Evolutionary conservation across 2,888 invertebrate genomes (phyloP).

Genomic region (Acleris literana): DNA sequence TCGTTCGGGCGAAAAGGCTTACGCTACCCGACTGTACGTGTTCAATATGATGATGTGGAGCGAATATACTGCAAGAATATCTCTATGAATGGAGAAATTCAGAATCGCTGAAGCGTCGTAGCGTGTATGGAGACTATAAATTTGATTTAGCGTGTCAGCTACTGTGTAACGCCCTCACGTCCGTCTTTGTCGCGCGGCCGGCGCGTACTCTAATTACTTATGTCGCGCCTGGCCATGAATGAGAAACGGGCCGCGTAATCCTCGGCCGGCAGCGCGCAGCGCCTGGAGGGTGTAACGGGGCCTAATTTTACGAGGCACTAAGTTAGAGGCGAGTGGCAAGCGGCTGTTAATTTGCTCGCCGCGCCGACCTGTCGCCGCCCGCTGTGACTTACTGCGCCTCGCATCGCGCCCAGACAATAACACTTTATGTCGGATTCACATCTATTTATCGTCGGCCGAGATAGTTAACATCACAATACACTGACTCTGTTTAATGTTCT

Average conservation of each 20-base stretch:
- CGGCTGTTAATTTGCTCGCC: slow-evolving; percentile 80
- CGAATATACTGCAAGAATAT: slow-evolving; percentile 36
- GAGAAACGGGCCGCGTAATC: slow-evolving; percentile 62
- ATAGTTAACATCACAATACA: slow-evolving; percentile 47
- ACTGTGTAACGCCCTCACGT: slow-evolving; percentile 32
- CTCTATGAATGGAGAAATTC: slow-evolving; percentile 1
- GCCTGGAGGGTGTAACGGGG: slow-evolving; percentile 72
- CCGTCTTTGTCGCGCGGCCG: slow-evolving; percentile 36
- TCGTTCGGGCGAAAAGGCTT: slow-evolving; percentile 58
- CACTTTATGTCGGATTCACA: slow-evolving; percentile 59
- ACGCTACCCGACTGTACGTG: slow-evolving; percentile 39
- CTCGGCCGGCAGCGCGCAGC: slow-evolving; percentile 41
- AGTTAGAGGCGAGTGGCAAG: slow-evolving; percentile 77
- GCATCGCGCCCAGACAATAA: slow-evolving; percentile 50
- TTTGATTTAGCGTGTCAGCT: slow-evolving; percentile 27
- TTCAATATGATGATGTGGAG: slow-evolving; percentile 42
- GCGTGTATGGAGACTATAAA: slow-evolving; percentile 15
- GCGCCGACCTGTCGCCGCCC: slow-evolving; percentile 77
- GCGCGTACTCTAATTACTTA: slow-evolving; percentile 42
- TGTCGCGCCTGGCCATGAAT: slow-evolving; percentile 58
- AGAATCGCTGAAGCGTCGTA: too few relatives aligned
- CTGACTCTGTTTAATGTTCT: slow-evolving; percentile 50
- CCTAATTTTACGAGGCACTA: slow-evolving; percentile 82
- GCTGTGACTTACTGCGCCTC: slow-evolving; percentile 72
- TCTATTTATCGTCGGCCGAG: slow-evolving; percentile 54